These are phyloP conservation scores for Tachyglossus aculeatus DNA, from an alignment of 2,797 vertebrate species.

Conservation along the genomic window DNA sequence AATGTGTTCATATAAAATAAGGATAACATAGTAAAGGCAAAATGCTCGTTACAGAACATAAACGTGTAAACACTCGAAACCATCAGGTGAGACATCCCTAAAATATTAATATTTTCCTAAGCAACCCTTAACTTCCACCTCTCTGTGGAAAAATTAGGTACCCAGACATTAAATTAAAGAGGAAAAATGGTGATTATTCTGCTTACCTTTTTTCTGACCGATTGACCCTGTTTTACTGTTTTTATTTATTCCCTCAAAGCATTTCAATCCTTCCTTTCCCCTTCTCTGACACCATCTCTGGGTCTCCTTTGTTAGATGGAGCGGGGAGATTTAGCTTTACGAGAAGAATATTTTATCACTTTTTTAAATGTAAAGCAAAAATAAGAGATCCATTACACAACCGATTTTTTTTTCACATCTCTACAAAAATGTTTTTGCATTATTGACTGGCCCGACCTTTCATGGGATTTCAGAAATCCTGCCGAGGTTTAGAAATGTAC, in stretches of 20 bases:
- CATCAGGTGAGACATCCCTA: conserved; percentile 61
- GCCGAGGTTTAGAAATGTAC: conserved; percentile 64
- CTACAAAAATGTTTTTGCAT: conserved; percentile 72
- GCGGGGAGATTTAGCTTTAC: conserved; percentile 62
- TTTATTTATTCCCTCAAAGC: conserved; percentile 60
- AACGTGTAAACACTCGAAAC: conserved; percentile 77
- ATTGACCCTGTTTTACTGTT: conserved; percentile 50
- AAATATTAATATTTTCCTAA: conserved; percentile 50
- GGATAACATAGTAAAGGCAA: conserved; percentile 82
- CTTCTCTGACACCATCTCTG: conserved; percentile 56
- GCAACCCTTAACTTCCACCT: conserved; percentile 43
- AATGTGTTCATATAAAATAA: conserved; percentile 86
- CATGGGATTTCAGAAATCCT: conserved; percentile 69
- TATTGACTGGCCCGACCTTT: conserved; percentile 66
- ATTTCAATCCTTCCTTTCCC: conserved; percentile 46
- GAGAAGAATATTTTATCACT: conserved; percentile 57
- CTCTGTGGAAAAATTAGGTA: conserved; percentile 58
- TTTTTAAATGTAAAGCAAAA: conserved; percentile 67
- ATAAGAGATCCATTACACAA: conserved; percentile 72
- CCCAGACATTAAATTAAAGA: conserved; percentile 66
- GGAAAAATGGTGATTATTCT: conserved; percentile 64
- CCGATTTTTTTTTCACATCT: conserved; percentile 72
- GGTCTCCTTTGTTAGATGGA: conserved; percentile 65
- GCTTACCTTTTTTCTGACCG: conserved; percentile 54
- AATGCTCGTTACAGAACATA: conserved; percentile 78